Evolutionary conservation across 2,888 invertebrate genomes (phyloP), one percentile per base, ranked within the genome.

Genomic region (Trilocha varians): DNA sequence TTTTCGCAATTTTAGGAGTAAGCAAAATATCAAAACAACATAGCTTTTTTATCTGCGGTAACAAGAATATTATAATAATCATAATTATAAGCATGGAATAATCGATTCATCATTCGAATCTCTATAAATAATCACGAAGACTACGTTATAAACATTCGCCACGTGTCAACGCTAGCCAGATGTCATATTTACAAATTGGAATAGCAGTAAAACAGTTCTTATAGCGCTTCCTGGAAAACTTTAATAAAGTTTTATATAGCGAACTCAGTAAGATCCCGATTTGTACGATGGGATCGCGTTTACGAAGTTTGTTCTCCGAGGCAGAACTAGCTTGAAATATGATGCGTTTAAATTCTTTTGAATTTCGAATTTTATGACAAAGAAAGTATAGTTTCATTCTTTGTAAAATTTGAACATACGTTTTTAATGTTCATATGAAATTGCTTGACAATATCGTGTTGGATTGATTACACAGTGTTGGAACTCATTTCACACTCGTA

Each of bases 241-340:
- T 56, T 65, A 61, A 63, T 70, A 68, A 68, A 69, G 51, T 62
- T 62, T 60, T 52, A 43, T 64, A 59, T 59, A 67, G 55, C 59
- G 57, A 49, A 60, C 33, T 32, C 34, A 25, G 32, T 25, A 34
- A 25, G 25, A 34, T 18, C 36, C 46, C 43, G 40, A 48, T 55
- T 49, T 48, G 50, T 42, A 13, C 37, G 43, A 37, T 42, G 16
- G 41, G 43, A 41, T 45, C 34, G 38, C 42, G 44, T 47, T 45
- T 45, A 45, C 41, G 40, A 40, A 34, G 35, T 43, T 43, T 15
- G 41, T 18, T 17, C 16, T 17, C 42, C 32, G 47, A 59, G 57
- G 55, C 53, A 49, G 54, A 41, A 46, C 44, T 57, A 63, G 41
- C 49, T 62, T 56, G 54, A 58, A 59, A 38, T 41, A 32, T 35